A percentile compares a stretch with the other conserved stretches of the same genome.
phyloP scores from a whole-genome alignment of 2,113 vertebrate species.

The Dryoscopus gambensis region DNA sequence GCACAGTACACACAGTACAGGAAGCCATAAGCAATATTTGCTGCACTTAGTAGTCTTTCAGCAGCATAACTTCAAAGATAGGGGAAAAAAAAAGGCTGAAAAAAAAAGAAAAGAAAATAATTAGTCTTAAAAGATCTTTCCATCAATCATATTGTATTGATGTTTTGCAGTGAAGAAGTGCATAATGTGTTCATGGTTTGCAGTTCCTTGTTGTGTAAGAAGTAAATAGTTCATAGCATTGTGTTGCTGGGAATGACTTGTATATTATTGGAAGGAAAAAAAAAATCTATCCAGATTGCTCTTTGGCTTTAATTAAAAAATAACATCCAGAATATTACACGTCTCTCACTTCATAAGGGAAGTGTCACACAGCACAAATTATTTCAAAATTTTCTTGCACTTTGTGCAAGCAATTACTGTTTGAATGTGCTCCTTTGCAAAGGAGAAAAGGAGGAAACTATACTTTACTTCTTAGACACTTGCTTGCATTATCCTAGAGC shows the following conservation, averaged over 20 bases:
- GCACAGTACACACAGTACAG: neutral
- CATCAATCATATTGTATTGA: neutral
- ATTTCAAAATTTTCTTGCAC: neutral
- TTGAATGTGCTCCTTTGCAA: neutral
- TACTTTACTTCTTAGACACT: neutral
- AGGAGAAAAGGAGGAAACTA: neutral
- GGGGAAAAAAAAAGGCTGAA: no score
- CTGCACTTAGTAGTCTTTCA: neutral
- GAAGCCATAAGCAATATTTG: neutral
- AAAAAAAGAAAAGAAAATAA: neutral
- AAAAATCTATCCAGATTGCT: neutral
- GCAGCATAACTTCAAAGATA: neutral
- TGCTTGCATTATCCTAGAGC: neutral
- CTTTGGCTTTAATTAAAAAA: slow-evolving; percentile 2
- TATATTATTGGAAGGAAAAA: neutral
- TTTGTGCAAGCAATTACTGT: neutral
- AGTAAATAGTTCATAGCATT: neutral
- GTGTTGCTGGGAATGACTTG: neutral
- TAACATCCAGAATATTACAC: neutral
- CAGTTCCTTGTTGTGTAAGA: neutral
- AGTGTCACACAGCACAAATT: neutral
- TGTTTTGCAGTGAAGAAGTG: neutral
- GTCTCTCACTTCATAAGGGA: neutral
- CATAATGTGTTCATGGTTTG: neutral
- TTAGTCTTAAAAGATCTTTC: neutral